A percentile compares a stretch with the other conserved stretches of the same genome.
Evolutionary conservation across 2,888 invertebrate species (phyloP).

Genomic region (Dicyrtomina minuta): DNA sequence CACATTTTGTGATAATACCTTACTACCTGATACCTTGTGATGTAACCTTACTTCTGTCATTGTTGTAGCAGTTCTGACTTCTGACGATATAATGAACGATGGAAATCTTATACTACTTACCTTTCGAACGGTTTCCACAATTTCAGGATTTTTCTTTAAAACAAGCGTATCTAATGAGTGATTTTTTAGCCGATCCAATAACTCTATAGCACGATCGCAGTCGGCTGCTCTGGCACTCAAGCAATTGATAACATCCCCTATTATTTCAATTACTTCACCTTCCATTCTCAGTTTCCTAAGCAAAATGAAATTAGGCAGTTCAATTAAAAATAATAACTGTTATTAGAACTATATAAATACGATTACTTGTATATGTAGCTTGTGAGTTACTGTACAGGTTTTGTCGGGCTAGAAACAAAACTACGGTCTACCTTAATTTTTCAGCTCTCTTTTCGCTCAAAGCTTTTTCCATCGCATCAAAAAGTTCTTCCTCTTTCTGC

Average conservation of each 20-base stretch:
- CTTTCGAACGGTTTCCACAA: constrained; percentile 73
- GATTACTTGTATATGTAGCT: background rate
- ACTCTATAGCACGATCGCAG: constrained; percentile 69
- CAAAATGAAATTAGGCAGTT: background rate
- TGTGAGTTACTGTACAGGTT: too few relatives aligned
- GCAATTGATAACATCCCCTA: constrained; percentile 51
- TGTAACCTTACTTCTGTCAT: too few relatives aligned
- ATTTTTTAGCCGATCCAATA: constrained; percentile 64
- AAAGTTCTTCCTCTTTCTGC: constrained; percentile 63
- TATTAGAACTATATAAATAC: background rate
- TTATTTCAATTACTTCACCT: constrained; percentile 53
- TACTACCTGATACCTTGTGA: too few relatives aligned
- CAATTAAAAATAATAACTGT: constrained; percentile 1
- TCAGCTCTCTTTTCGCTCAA: constrained; percentile 16
- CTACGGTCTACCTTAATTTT: constrained; percentile 28
- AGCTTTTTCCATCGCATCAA: constrained; percentile 8
- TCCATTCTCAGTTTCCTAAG: constrained; percentile 45
- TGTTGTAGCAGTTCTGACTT: too few relatives aligned
- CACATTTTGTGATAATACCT: background rate
- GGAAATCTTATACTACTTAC: too few relatives aligned
- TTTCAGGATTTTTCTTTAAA: constrained; percentile 76
- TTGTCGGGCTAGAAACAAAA: too few relatives aligned
- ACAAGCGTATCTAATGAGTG: constrained; percentile 69
- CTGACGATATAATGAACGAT: too few relatives aligned
- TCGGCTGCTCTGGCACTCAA: constrained; percentile 70